These are phyloP conservation scores for Perizoma flavofasciatum DNA, from an alignment of 2,888 invertebrate species.

Conservation along the genomic window DNA sequence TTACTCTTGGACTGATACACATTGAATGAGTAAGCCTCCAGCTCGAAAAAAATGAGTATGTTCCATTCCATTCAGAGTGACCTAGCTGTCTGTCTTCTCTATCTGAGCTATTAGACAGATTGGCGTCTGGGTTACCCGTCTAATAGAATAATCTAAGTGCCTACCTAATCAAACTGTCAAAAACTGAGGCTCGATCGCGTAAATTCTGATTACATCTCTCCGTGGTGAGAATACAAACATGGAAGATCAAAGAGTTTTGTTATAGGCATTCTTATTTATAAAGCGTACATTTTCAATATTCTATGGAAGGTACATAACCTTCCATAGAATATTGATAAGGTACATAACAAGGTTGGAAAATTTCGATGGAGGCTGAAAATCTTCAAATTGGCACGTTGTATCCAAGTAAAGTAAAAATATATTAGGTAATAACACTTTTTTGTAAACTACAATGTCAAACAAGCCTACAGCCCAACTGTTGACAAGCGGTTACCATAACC, in stretches of 20 bases:
- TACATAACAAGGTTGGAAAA: slow-evolving; percentile 33
- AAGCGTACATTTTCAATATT: slow-evolving; percentile 54
- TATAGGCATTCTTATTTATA: slow-evolving; percentile 41
- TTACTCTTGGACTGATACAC: too few relatives aligned
- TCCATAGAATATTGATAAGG: too few relatives aligned
- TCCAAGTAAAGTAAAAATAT: background rate
- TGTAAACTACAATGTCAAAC: background rate
- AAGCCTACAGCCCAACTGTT: too few relatives aligned
- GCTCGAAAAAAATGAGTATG: too few relatives aligned
- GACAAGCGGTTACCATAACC: too few relatives aligned
- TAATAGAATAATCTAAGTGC: slow-evolving; percentile 43
- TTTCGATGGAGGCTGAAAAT: slow-evolving; percentile 12
- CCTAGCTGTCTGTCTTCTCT: background rate
- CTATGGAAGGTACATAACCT: slow-evolving; percentile 38
- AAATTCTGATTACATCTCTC: slow-evolving; percentile 55
- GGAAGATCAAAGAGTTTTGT: slow-evolving; percentile 57
- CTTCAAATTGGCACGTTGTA: slow-evolving; percentile 5
- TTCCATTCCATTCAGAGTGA: background rate
- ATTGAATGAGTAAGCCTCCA: too few relatives aligned
- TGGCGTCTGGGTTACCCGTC: slow-evolving; percentile 30
- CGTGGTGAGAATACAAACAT: slow-evolving; percentile 55
- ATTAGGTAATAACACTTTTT: background rate
- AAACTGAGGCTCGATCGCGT: slow-evolving; percentile 35
- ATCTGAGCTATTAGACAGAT: slow-evolving; percentile 31
- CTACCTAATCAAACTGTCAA: slow-evolving; percentile 40